Percentiles rank a stretch among this genome's conserved stretches.
Conservation (phyloP, 2,113 vertebrate genomes). For the Mustela lutreola region DNA sequence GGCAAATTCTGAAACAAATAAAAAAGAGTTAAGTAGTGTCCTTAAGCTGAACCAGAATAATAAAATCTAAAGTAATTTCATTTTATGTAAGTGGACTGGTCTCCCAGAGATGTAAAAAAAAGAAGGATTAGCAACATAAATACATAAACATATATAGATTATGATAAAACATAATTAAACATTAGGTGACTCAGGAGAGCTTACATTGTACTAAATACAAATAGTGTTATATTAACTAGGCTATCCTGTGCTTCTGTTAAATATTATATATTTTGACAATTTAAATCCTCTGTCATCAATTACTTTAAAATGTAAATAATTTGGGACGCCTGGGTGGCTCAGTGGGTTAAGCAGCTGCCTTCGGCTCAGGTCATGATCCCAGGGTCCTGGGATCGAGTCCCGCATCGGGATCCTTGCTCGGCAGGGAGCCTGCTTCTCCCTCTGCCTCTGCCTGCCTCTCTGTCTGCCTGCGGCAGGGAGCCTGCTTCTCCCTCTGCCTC, state of each 20-base stretch:
- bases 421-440: too few species aligned
- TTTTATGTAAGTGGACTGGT: neutral
- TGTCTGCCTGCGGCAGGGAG: too few species aligned
- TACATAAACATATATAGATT: neutral
- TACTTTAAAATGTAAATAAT: neutral
- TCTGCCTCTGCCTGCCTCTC: too few species aligned
- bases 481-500: too few species aligned
- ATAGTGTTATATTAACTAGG: neutral
- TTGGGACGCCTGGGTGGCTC: too few species aligned
- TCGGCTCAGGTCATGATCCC: too few species aligned
- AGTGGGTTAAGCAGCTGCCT: too few species aligned
- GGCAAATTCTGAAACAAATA: conserved; percentile 56
- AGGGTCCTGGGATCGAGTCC: too few species aligned
- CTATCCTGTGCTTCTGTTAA: neutral
- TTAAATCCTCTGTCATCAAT: neutral
- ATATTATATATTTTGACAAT: neutral
- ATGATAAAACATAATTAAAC: neutral
- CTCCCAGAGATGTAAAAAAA: neutral
- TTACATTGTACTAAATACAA: neutral
- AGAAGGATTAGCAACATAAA: neutral
- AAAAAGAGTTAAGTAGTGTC: conserved; percentile 23
- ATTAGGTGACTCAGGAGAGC: neutral
- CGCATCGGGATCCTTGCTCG: too few species aligned
- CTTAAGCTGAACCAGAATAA: conserved; percentile 37
- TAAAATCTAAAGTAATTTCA: conserved; percentile 33